Conservation (phyloP, 1,140 invertebrate species). For the Drosophila parabipectinata region DNA sequence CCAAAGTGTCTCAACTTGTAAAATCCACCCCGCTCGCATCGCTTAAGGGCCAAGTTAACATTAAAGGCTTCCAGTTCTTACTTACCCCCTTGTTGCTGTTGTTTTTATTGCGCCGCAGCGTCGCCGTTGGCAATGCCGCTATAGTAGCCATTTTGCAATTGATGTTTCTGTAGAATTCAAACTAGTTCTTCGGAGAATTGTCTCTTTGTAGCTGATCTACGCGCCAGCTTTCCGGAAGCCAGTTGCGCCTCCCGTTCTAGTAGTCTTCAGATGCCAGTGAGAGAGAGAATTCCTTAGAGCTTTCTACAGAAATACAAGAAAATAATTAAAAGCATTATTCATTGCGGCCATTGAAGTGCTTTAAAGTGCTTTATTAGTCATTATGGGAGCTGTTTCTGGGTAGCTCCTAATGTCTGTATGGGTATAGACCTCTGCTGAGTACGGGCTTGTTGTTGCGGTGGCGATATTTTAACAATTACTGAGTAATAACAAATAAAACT, state of each 20-base stretch:
- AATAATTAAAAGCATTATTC: conserved; percentile 29
- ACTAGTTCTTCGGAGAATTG: conserved; percentile 2
- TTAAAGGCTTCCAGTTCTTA: conserved; percentile 30
- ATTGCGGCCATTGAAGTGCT: conserved; percentile 27
- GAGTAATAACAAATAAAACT: conserved; percentile 55
- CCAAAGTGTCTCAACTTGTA: conserved; percentile 25
- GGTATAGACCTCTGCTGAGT: conserved; percentile 40
- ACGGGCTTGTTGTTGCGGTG: conserved; percentile 38
- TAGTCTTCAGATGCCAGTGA: neutral
- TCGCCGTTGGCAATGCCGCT: conserved; percentile 44
- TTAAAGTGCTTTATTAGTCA: conserved; percentile 39
- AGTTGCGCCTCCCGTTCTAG: conserved; percentile 46
- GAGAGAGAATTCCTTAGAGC: conserved; percentile 45
- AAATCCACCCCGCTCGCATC: conserved; percentile 55
- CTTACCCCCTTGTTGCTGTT: conserved; percentile 70
- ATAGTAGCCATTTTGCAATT: conserved; percentile 48
- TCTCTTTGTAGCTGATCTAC: conserved; percentile 32
- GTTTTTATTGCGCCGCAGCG: conserved; percentile 27
- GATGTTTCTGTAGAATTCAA: neutral
- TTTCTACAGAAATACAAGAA: conserved; percentile 31
- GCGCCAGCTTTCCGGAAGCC: conserved; percentile 67
- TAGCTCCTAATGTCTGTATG: conserved; percentile 14
- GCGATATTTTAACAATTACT: conserved; percentile 68
- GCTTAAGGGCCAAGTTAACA: conserved; percentile 72
- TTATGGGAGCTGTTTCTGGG: conserved; percentile 12